Evolutionary conservation across 2,888 invertebrate genomes (phyloP).

Genomic region (Sminthurinus aureus): DNA sequence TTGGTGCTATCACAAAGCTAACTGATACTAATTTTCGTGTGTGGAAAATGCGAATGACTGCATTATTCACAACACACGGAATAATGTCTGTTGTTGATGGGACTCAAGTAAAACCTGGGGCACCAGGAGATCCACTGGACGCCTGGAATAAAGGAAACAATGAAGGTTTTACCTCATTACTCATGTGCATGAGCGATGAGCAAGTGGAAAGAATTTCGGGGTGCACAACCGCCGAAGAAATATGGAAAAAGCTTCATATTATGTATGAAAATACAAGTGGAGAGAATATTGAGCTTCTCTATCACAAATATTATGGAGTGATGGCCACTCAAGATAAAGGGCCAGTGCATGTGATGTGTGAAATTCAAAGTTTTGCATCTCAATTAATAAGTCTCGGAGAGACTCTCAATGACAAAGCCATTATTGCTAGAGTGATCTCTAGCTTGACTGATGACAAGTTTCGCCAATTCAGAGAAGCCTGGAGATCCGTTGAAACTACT

Average conservation of each 20-base stretch:
- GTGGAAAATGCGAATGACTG: constrained; percentile 44
- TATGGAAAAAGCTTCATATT: constrained; percentile 44
- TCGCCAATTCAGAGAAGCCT: constrained; percentile 47
- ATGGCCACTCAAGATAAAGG: constrained; percentile 23
- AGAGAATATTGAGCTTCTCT: constrained; percentile 45
- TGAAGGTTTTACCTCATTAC: constrained; percentile 41
- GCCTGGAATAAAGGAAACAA: constrained; percentile 44
- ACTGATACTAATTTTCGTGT: constrained; percentile 43
- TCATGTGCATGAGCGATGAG: constrained; percentile 40
- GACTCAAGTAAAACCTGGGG: constrained; percentile 12
- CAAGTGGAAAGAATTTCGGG: constrained; percentile 44
- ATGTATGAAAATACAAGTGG: constrained; percentile 46
- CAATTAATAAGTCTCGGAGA: constrained; percentile 42
- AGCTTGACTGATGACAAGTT: constrained; percentile 42
- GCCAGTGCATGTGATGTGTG: constrained; percentile 44
- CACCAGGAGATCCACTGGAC: constrained; percentile 6
- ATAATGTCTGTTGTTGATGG: constrained; percentile 44
- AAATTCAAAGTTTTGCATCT: constrained; percentile 47
- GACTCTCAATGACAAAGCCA: constrained; percentile 36
- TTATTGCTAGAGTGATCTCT: constrained; percentile 42
- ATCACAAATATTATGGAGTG: constrained; percentile 41
- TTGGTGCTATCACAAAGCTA: constrained; percentile 41
- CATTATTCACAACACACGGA: constrained; percentile 35
- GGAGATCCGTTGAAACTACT: constrained; percentile 41
- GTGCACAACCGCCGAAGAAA: constrained; percentile 40